phyloP scores from a whole-genome alignment of 2,888 invertebrate genomes.

The Nephrotoma flavescens region DNA sequence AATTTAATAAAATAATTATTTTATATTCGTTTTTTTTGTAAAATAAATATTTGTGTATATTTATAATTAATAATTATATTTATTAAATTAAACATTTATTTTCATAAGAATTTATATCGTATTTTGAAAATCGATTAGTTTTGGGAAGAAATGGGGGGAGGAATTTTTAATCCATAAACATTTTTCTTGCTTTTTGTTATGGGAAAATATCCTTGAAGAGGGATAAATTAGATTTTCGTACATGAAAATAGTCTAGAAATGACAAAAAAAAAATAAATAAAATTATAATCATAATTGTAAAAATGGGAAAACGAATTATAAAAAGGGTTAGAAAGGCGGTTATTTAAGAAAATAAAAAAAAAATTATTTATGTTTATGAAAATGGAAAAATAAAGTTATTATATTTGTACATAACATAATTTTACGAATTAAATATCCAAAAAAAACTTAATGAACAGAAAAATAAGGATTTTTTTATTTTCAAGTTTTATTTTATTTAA shows the following conservation, averaged over 20 bases:
- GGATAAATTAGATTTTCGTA: background rate
- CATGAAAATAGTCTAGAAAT: background rate
- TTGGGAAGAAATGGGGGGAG: background rate
- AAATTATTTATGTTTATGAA: background rate
- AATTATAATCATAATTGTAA: background rate
- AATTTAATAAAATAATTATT: background rate
- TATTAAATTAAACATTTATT: background rate
- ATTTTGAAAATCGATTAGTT: background rate
- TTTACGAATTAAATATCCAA: too few relatives aligned
- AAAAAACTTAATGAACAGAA: too few relatives aligned
- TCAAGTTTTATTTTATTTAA: background rate
- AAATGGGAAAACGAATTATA: background rate
- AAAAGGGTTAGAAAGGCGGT: background rate
- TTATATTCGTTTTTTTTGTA: background rate
- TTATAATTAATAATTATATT: background rate
- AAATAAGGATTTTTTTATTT: background rate
- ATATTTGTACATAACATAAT: too few relatives aligned
- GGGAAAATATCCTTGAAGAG: background rate
- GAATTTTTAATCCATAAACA: too few relatives aligned
- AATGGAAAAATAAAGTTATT: background rate
- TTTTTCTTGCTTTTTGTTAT: background rate
- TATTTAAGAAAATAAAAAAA: background rate
- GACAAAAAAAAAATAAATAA: background rate
- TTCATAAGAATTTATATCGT: background rate
- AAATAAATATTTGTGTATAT: background rate